Base-by-base conservation (phyloP, 1,140 invertebrate species). In the Lordiphosa mommai region DNA sequence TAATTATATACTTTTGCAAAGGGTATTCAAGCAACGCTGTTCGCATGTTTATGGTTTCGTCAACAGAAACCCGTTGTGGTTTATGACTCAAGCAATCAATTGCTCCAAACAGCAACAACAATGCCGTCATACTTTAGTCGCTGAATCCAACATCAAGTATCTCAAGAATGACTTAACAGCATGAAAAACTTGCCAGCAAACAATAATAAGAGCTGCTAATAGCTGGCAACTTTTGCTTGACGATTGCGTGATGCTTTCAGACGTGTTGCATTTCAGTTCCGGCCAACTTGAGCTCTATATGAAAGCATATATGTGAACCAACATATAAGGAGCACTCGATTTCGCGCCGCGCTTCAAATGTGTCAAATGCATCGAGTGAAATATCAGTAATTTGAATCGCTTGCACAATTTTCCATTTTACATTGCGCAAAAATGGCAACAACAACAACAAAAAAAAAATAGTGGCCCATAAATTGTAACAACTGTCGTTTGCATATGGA, bases 41-140 rank as follows among this genome's bases (percentile, higher is more conserved):
- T 36, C 10, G 6, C 12, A 13, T 6, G 16, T 20, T 40, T 40
- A 4, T 10, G 9, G 6, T 27, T 41, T 27, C 7, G 4, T 8
- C 23, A 12, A 9, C 23, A 6, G n/a, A 84, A 84, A 69, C 68
- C 77, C 72, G 77, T 72, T 84, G 77, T 43, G 64, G 59, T 59
- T 59, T 84, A 76, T 84, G 76, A 82, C 76, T 82, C 76, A 77
- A 84, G 68, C 77, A 85, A 84, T 84, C 72, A 70, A 84, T 84
- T 84, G 77, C 56, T 68, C 56, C 30, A 32, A 43, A 40, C 29
- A 46, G 47, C 44, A 68, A 51, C 50, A 61, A 70, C 51, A 63
- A 49, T 70, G 66, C 69, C 38, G 41, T 53, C 37, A 82, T 61
- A 63, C 76, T 72, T 52, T 56, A 72, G 58, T 63, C 56, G 6